Percentiles rank a stretch among this genome's conserved stretches.
Evolutionary conservation across 2,113 vertebrate genomes (phyloP).

Genomic region (Alligator mississippiensis): DNA sequence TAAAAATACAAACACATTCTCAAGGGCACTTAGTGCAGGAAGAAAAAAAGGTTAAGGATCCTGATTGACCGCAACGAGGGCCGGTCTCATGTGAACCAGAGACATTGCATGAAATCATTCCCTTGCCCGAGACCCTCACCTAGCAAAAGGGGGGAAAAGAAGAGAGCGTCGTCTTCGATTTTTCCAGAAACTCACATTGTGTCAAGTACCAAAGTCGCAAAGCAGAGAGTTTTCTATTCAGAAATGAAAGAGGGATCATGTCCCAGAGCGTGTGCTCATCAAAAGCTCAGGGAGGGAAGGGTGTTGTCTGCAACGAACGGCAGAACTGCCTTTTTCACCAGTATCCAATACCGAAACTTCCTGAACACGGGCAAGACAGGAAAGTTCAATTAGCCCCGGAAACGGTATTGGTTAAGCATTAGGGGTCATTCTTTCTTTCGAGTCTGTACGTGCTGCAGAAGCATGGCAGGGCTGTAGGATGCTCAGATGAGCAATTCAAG

Average conservation of each 20-base stretch:
- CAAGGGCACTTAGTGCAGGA: background rate
- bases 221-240: background rate
- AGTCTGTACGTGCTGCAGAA: background rate
- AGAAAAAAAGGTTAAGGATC: background rate
- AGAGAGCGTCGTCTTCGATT: background rate
- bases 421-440: background rate
- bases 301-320: background rate
- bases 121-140: background rate
- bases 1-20: background rate
- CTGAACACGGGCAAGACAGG: rapidly evolving
- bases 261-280: rapidly evolving
- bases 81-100: background rate
- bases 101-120: background rate
- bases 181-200: background rate
- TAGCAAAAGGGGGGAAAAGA: background rate
- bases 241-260: background rate
- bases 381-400: rapidly evolving
- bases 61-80: background rate
- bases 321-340: background rate
- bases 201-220: background rate
- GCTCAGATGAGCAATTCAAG: background rate
- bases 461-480: too few relatives aligned
- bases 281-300: background rate
- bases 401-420: background rate
- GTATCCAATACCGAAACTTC: rapidly evolving